These are phyloP conservation scores for Lacerta viridis DNA, from an alignment of 2,797 vertebrate species.

Conservation along the genomic window DNA sequence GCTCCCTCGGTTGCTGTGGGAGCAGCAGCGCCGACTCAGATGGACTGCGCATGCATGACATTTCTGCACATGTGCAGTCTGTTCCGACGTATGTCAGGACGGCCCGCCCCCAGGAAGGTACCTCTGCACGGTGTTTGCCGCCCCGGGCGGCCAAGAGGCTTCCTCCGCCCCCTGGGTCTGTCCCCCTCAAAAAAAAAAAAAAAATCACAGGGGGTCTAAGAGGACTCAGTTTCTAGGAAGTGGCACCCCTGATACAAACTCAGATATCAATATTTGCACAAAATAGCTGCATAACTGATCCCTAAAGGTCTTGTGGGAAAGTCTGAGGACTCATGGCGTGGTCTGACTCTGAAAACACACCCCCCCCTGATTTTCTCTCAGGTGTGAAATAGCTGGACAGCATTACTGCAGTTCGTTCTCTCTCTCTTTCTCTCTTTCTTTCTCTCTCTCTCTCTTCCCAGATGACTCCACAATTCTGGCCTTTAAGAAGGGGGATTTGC, in stretches of 20 bases:
- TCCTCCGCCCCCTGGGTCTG: too few species aligned
- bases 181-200: too few species aligned
- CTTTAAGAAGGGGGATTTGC: slow-evolving; percentile 92
- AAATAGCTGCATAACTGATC: neutral
- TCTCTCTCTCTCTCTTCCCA: slow-evolving; percentile 71
- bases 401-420: slow-evolving; percentile 18
- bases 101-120: too few species aligned
- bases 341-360: neutral
- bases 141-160: too few species aligned
- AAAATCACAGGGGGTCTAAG: too few species aligned
- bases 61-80: too few species aligned
- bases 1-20: too few species aligned
- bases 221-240: too few species aligned
- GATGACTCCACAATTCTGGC: slow-evolving; percentile 88
- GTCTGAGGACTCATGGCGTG: neutral
- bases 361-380: slow-evolving; percentile 29
- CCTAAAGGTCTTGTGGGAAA: neutral
- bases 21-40: too few species aligned
- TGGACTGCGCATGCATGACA: too few species aligned
- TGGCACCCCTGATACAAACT: neutral
- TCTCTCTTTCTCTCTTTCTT: slow-evolving; percentile 15
- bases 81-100: too few species aligned
- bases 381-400: slow-evolving; percentile 41
- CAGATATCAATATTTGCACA: neutral
- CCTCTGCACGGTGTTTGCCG: too few species aligned